phyloP scores from a whole-genome alignment of 2,797 vertebrate species.

The Triplophysa yarkandensis region DNA sequence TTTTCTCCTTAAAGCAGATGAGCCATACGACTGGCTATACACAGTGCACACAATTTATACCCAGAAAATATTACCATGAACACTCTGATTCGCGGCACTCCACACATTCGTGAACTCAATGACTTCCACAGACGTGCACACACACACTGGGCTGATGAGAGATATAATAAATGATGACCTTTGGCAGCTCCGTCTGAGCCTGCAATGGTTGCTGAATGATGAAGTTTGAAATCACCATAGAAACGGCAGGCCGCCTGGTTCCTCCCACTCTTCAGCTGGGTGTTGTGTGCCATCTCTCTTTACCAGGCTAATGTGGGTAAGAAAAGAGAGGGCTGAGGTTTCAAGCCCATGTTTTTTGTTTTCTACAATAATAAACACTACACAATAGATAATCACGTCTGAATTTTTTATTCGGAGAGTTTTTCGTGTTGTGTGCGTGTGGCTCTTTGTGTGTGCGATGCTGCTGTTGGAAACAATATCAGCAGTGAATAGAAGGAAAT shows the following conservation, averaged over 20 bases:
- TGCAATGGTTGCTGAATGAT: conserved; percentile 47
- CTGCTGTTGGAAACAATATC: conserved; percentile 26
- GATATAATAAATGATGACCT: conserved; percentile 57
- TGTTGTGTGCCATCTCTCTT: conserved; percentile 20
- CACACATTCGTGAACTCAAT: conserved; percentile 10
- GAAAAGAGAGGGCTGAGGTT: conserved; percentile 3
- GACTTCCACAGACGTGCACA: neutral
- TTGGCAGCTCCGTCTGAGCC: conserved; percentile 43
- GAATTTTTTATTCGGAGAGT: neutral
- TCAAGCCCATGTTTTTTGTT: neutral
- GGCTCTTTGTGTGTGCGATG: conserved; percentile 3
- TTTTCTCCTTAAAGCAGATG: conserved; percentile 4
- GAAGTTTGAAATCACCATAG: conserved; percentile 44
- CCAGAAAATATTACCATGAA: neutral
- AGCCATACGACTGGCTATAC: neutral
- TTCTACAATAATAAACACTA: conserved; percentile 6
- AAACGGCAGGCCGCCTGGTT: conserved; percentile 20
- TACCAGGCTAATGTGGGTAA: conserved; percentile 27
- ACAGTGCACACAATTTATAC: conserved; percentile 7
- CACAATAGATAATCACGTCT: conserved; percentile 36
- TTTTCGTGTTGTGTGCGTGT: conserved; percentile 16
- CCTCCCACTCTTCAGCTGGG: conserved; percentile 33
- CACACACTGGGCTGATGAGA: conserved; percentile 41
- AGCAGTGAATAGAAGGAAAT: conserved; percentile 60
- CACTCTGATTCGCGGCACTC: neutral